Percentiles rank a stretch among this genome's conserved stretches.
Conservation (phyloP, 64 coral and sea anemone genomes). For the Stichodactyla helianthus region DNA sequence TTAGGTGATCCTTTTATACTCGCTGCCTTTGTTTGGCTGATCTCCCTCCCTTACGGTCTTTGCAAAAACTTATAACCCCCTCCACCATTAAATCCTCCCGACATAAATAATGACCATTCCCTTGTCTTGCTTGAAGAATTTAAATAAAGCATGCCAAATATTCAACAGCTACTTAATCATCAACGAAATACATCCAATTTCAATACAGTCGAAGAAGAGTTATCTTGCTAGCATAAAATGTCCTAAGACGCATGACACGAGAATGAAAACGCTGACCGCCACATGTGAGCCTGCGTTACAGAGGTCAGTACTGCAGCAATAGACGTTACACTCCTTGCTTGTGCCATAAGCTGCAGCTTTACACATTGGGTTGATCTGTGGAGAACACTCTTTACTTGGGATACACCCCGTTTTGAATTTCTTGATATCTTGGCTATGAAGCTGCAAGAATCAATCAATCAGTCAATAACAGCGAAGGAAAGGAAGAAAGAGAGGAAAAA, state of each 20-base stretch:
- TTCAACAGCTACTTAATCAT: too few relatives aligned
- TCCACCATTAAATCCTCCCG: too few relatives aligned
- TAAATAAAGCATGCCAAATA: too few relatives aligned
- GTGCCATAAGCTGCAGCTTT: not conserved
- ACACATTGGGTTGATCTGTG: not conserved
- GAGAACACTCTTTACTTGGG: not conserved
- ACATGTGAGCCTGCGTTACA: slow-evolving; percentile 35
- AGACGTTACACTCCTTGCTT: slow-evolving; percentile 4
- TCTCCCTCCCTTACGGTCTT: too few relatives aligned
- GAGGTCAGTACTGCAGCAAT: slow-evolving; percentile 20
- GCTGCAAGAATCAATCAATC: not conserved
- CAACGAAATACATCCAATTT: too few relatives aligned
- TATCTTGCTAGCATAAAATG: not conserved
- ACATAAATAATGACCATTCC: too few relatives aligned
- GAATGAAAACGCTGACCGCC: slow-evolving; percentile 17
- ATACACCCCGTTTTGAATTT: slow-evolving; percentile 21
- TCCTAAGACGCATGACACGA: not conserved
- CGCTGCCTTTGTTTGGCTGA: too few relatives aligned
- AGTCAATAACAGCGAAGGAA: not conserved
- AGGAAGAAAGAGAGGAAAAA: not conserved
- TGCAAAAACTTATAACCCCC: too few relatives aligned
- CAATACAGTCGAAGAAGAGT: not conserved
- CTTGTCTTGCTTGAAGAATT: too few relatives aligned
- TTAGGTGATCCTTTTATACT: too few relatives aligned
- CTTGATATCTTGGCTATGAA: slow-evolving; percentile 19